Percentiles rank a stretch among this genome's conserved stretches.
Conservation (phyloP, 2,888 invertebrate species). For the Drosophila leonis region DNA sequence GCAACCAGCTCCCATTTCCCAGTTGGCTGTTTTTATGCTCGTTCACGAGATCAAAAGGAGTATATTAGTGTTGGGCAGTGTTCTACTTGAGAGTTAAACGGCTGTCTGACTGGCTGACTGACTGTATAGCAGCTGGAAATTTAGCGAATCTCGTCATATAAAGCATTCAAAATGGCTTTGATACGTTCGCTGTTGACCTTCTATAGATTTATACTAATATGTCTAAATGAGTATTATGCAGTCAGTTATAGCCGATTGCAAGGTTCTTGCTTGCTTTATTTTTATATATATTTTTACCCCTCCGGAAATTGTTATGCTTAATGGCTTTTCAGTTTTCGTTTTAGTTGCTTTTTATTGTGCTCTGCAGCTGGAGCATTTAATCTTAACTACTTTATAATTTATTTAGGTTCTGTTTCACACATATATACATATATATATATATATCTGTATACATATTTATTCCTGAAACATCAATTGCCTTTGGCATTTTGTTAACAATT, state of each 20-base stretch:
- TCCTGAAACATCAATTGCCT: constrained; percentile 23
- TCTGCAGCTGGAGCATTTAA: constrained; percentile 30
- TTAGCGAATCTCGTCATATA: too few relatives aligned
- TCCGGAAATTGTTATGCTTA: constrained; percentile 77
- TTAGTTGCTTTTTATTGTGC: constrained; percentile 14
- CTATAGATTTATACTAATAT: too few relatives aligned
- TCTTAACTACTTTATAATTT: constrained; percentile 51
- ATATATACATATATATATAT: constrained; percentile 5
- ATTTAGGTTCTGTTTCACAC: constrained; percentile 46
- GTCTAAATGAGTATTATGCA: neutral
- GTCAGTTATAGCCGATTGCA: neutral
- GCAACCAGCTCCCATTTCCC: constrained; percentile 5
- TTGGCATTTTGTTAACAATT: constrained; percentile 18
- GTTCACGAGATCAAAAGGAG: neutral
- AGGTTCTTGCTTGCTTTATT: neutral
- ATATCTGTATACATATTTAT: constrained; percentile 1
- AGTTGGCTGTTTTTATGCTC: constrained; percentile 11
- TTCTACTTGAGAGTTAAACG: neutral
- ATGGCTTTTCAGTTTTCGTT: constrained; percentile 60
- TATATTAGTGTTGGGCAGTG: neutral
- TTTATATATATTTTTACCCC: constrained; percentile 29
- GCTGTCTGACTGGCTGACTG: neutral
- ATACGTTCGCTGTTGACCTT: too few relatives aligned
- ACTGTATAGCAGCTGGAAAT: too few relatives aligned
- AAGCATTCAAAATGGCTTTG: too few relatives aligned